These are phyloP conservation scores for Monopterus albus DNA, from an alignment of 2,113 vertebrate genomes.

Conservation along the genomic window DNA sequence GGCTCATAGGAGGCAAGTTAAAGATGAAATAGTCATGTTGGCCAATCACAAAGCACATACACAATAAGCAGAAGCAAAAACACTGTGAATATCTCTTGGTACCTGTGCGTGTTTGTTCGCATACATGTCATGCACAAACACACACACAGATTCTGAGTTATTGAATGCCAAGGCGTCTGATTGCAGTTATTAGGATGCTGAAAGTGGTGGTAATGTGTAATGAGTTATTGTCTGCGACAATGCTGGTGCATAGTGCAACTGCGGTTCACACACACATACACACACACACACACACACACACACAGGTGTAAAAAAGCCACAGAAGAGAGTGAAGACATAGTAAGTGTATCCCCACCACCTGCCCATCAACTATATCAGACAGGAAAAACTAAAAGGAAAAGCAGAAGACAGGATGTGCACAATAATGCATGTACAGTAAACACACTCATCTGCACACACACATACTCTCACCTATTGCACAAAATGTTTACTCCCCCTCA, in stretches of 20 bases:
- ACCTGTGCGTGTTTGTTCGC: not conserved
- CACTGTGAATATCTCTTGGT: not conserved
- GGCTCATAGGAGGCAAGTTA: no score
- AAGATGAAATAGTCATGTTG: no score
- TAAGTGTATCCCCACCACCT: not conserved
- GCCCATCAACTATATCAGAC: constrained; percentile 7
- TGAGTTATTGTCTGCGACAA: constrained; percentile 51
- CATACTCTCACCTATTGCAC: constrained; percentile 2
- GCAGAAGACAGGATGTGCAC: not conserved
- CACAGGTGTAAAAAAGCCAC: not conserved
- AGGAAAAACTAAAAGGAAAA: not conserved
- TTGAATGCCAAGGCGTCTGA: constrained; percentile 37
- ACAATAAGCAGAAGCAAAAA: no score
- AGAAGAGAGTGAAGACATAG: not conserved
- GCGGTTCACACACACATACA: constrained; percentile 5
- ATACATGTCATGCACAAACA: not conserved
- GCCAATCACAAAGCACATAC: not conserved
- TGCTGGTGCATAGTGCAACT: not conserved
- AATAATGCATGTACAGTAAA: not conserved
- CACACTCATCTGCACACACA: not conserved
- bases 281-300: constrained; percentile 5
- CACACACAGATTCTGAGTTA: not conserved
- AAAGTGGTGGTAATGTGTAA: constrained; percentile 54
- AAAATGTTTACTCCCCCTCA: not conserved
- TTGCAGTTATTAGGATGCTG: constrained; percentile 61